Conservation (phyloP, 2,888 invertebrate species). For the Temnothorax ravouxi region DNA sequence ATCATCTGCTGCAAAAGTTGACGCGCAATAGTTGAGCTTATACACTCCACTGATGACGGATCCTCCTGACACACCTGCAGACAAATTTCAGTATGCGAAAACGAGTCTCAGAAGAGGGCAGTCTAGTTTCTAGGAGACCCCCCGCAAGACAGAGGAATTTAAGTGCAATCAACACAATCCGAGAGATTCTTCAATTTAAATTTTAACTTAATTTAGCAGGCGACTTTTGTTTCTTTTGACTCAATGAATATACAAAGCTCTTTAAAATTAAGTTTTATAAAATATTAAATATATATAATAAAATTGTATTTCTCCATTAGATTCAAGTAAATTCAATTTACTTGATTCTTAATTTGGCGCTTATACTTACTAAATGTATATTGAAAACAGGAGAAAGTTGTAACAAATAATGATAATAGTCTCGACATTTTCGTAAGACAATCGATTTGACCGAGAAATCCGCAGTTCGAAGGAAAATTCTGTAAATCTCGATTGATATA, state of each 20-base stretch:
- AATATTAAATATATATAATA: neutral
- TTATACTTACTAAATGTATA: neutral
- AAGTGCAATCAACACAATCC: neutral
- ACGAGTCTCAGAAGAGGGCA: neutral
- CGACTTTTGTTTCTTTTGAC: neutral
- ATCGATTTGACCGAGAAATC: neutral
- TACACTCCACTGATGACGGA: neutral
- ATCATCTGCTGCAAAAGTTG: conserved; percentile 46
- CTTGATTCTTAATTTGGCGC: neutral
- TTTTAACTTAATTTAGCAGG: neutral
- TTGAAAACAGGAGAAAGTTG: neutral
- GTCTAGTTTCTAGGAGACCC: neutral
- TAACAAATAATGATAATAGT: neutral
- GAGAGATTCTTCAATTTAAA: neutral
- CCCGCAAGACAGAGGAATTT: neutral
- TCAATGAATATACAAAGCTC: neutral
- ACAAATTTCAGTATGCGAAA: neutral
- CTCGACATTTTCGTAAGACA: neutral
- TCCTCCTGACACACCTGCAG: neutral
- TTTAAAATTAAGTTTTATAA: neutral
- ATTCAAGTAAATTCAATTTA: neutral
- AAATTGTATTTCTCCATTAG: neutral
- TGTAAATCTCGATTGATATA: neutral
- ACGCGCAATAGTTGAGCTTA: neutral
- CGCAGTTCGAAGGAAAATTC: neutral